These are phyloP conservation scores for Amblyornis subalaris DNA, from an alignment of 2,113 vertebrate species.

Conservation along the genomic window DNA sequence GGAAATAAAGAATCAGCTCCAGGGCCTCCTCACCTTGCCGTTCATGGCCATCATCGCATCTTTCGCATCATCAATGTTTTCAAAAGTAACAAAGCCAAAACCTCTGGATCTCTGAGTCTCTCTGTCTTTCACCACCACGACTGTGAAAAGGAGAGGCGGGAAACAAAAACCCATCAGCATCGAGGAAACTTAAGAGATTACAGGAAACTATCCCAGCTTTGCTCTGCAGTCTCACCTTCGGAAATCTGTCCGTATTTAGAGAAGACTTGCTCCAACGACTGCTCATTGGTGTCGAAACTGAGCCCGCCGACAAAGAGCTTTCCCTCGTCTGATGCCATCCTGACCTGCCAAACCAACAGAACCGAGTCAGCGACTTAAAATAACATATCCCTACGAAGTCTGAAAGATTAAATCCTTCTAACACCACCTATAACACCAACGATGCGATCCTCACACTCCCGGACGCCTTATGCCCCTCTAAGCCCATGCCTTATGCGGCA, in stretches of 20 bases:
- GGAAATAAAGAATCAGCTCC: accelerated
- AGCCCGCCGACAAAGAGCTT: conserved; percentile 94
- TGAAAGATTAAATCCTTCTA: accelerated
- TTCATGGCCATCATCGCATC: conserved; percentile 96
- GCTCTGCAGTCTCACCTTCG: conserved; percentile 73
- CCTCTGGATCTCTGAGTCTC: conserved; percentile 92
- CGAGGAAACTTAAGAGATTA: accelerated
- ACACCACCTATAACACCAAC: accelerated
- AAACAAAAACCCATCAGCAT: background rate
- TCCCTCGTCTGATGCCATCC: conserved; percentile 91
- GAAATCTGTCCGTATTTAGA: conserved; percentile 91
- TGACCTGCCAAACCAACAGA: background rate
- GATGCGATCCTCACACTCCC: accelerated
- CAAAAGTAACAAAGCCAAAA: conserved; percentile 96
- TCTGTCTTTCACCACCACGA: conserved; percentile 94
- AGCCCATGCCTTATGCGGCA: accelerated
- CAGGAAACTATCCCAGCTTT: accelerated
- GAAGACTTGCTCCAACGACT: conserved; percentile 89
- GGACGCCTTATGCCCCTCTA: accelerated
- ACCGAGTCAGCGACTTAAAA: background rate
- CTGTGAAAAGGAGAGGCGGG: conserved; percentile 26
- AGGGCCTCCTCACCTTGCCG: conserved; percentile 81
- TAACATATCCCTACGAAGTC: accelerated
- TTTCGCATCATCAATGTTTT: conserved; percentile 93
- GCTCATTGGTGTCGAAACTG: conserved; percentile 93